Base-by-base conservation (phyloP, 2,888 invertebrate genomes). In the Drosophila quasianomalipes region DNA sequence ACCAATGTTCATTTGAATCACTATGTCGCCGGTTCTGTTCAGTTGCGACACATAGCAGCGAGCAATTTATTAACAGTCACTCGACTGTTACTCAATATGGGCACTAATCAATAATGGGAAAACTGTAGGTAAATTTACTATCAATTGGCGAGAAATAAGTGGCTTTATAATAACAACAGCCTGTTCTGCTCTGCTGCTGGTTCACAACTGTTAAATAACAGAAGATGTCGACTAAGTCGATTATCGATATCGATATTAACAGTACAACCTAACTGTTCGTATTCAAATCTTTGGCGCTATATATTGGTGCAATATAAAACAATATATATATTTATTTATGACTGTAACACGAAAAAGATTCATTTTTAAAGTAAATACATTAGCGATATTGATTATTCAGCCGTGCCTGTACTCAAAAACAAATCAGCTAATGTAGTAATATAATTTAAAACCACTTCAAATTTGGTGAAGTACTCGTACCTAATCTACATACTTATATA, bases 31-130 rank as follows among this genome's bases (percentile, higher is more conserved):
- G 14, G 39, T 14, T 69, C 28, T n/a, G 6, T 14, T 69, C 26
- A 65, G n/a, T 9, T 26, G 39, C 30, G 58, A 19, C 28, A 28
- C 5, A 51, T 61, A 70, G 39, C 70, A 70, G 28, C 14, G 49
- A 70, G 31, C 35, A 39, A 14, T 58, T 26, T 4, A 2, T 14
- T 26, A 26, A 26, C 12, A 22, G 16, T 4, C 51, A 6, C 0
- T 41, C 0, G 39, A 26, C 26, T 33, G 12, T 16, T n/a, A 2
- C n/a, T 2, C 1, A 2, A 12, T 30, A 30, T 3, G 30, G 7
- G 4, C 10, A 26, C 26, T 14, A 14, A 30, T 26, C 6, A 7
- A 19, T 19, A 19, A 7, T 19, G 1, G 3, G 16, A 26, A 3
- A 19, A 19, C 0, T 26, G 0, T 19, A 10, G 14, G 47, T 28